These are phyloP conservation scores for Fabriciana adippe DNA, from an alignment of 2,888 invertebrate species.

Conservation along the genomic window DNA sequence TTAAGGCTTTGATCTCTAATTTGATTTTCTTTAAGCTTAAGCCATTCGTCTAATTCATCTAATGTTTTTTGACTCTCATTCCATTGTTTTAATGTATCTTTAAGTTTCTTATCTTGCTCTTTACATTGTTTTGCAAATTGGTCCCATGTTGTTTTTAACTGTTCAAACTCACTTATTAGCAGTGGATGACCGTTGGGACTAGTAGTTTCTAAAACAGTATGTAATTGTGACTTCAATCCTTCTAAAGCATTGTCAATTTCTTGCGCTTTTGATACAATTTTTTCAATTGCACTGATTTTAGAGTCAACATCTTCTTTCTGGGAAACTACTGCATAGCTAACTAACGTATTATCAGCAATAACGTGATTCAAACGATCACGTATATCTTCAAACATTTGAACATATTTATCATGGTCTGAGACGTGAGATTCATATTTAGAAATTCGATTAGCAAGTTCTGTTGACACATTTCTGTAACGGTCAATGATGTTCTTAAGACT, in stretches of 20 bases:
- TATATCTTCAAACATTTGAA: conserved; percentile 90
- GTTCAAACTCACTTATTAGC: conserved; percentile 87
- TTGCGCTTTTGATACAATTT: conserved; percentile 86
- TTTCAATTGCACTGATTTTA: conserved; percentile 88
- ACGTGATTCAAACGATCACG: conserved; percentile 91
- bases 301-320: conserved; percentile 90
- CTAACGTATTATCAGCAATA: conserved; percentile 88
- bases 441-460: conserved; percentile 86
- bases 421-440: conserved; percentile 87
- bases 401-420: conserved; percentile 90
- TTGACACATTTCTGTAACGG: conserved; percentile 86
- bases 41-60: conserved; percentile 91
- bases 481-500: conserved; percentile 88
- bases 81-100: conserved; percentile 90
- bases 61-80: conserved; percentile 90
- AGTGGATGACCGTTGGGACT: conserved; percentile 89
- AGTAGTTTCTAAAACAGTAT: conserved; percentile 89
- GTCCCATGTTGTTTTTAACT: conserved; percentile 88
- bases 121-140: conserved; percentile 87
- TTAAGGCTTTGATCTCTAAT: conserved; percentile 95
- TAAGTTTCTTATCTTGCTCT: conserved; percentile 87
- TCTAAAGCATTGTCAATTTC: conserved; percentile 88
- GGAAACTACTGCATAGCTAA: conserved; percentile 89
- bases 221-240: conserved; percentile 86
- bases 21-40: conserved; percentile 91